Evolutionary conservation across 2,888 invertebrate genomes (phyloP).

Genomic region (Hypena proboscidalis): DNA sequence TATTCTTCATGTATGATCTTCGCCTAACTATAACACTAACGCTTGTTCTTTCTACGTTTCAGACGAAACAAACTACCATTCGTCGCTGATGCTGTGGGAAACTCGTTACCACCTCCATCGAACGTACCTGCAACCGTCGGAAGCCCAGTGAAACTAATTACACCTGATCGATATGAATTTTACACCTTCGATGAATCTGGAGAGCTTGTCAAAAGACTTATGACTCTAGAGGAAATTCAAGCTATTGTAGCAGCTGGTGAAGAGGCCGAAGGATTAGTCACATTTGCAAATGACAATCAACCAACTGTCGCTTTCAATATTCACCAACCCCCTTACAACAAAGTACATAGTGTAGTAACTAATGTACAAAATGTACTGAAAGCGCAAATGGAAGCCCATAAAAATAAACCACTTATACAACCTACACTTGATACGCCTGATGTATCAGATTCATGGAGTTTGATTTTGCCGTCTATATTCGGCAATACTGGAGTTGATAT

Average conservation of each 20-base stretch:
- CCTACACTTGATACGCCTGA: slow-evolving; percentile 89
- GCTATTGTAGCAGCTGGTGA: slow-evolving; percentile 94
- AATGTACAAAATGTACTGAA: slow-evolving; percentile 94
- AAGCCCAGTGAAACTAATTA: slow-evolving; percentile 92
- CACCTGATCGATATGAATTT: slow-evolving; percentile 94
- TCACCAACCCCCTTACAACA: slow-evolving; percentile 86
- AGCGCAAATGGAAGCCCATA: slow-evolving; percentile 89
- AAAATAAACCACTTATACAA: slow-evolving; percentile 74
- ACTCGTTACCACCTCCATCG: slow-evolving; percentile 87
- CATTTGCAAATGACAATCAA: slow-evolving; percentile 78
- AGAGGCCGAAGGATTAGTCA: slow-evolving; percentile 85
- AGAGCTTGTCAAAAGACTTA: slow-evolving; percentile 91
- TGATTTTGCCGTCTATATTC: slow-evolving; percentile 92
- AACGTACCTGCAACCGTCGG: slow-evolving; percentile 86
- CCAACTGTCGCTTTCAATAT: slow-evolving; percentile 78
- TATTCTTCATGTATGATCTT: not conserved
- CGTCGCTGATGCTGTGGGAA: slow-evolving; percentile 89
- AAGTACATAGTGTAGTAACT: slow-evolving; percentile 92
- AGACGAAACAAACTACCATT: slow-evolving; percentile 81
- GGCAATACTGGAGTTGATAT: slow-evolving; percentile 88
- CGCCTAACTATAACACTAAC: no score
- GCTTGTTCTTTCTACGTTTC: slow-evolving; percentile 46
- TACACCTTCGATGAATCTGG: slow-evolving; percentile 94
- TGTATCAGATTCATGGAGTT: slow-evolving; percentile 91
- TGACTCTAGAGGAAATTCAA: slow-evolving; percentile 94